Evolutionary conservation across 2,113 vertebrate species (phyloP).

Genomic region (Trematocara zebra): DNA sequence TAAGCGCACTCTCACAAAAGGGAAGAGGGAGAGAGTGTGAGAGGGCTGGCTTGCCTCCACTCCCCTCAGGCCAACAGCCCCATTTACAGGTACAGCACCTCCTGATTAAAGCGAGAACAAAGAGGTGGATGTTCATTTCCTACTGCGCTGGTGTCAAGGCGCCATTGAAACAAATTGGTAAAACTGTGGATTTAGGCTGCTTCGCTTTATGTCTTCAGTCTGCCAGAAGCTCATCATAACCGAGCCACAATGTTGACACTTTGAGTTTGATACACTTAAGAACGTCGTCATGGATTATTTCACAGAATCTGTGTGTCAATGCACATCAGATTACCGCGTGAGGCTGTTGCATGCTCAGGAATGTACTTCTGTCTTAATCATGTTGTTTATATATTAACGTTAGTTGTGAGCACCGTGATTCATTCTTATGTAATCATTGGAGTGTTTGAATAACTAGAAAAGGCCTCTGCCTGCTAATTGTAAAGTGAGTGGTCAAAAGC

Average conservation of each 20-base stretch:
- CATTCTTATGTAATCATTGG: conserved; percentile 55
- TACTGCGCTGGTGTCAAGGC: conserved; percentile 27
- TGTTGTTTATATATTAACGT: conserved; percentile 26
- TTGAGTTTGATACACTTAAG: conserved; percentile 31
- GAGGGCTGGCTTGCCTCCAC: conserved; percentile 60
- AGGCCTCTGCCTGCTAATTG: conserved; percentile 41
- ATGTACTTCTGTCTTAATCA: background rate
- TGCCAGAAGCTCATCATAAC: conserved; percentile 29
- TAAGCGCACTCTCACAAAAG: conserved; percentile 67
- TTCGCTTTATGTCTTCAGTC: conserved; percentile 17
- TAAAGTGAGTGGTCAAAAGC: conserved; percentile 40
- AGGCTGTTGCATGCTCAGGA: background rate
- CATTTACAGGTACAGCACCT: conserved; percentile 67
- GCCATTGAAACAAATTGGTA: conserved; percentile 46
- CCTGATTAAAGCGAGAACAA: conserved; percentile 65
- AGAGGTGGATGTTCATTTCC: conserved; percentile 57
- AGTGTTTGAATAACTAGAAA: conserved; percentile 56
- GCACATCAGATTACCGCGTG: conserved; percentile 5
- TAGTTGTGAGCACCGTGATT: conserved; percentile 37
- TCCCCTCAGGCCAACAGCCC: conserved; percentile 62
- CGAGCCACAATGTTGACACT: conserved; percentile 28
- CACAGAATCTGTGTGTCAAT: conserved; percentile 11
- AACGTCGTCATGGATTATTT: conserved; percentile 23
- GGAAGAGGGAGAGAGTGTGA: conserved; percentile 33
- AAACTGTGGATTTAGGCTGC: conserved; percentile 47